Evolutionary conservation across 2,113 vertebrate genomes (phyloP).

Genomic region (Ophthalmolycus amberensis): DNA sequence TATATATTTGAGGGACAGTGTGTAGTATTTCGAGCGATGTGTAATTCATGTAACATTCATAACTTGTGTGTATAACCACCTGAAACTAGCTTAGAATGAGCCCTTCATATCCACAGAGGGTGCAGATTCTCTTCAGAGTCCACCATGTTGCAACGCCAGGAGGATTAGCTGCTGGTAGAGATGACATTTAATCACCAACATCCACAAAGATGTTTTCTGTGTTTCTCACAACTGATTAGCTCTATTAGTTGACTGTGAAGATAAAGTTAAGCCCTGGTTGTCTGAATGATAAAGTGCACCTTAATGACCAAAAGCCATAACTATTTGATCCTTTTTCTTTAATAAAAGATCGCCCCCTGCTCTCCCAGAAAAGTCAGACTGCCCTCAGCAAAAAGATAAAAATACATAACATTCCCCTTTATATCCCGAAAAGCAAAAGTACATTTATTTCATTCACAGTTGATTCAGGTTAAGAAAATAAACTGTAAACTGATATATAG

Average conservation of each 20-base stretch:
- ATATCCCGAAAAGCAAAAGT: neutral
- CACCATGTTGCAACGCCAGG: too few relatives aligned
- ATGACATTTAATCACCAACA: neutral
- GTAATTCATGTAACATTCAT: neutral
- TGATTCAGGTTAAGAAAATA: neutral
- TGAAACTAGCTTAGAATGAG: neutral
- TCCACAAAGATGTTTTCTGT: neutral
- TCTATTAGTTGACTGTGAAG: neutral
- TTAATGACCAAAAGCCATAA: neutral
- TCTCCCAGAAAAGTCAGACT: neutral
- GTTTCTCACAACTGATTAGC: neutral
- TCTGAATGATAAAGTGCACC: neutral
- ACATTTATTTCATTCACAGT: neutral
- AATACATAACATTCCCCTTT: neutral
- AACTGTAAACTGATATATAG: neutral
- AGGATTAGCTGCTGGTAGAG: neutral
- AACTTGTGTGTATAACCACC: neutral
- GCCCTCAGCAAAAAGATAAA: neutral
- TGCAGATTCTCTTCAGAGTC: neutral
- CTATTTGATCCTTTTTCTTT: neutral
- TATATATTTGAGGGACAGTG: neutral
- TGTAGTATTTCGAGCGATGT: neutral
- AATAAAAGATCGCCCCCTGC: neutral
- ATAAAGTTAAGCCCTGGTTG: neutral
- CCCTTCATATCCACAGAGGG: too few relatives aligned